Base-by-base conservation (phyloP, 2,888 invertebrate species). In the Clusia tigrina region DNA sequence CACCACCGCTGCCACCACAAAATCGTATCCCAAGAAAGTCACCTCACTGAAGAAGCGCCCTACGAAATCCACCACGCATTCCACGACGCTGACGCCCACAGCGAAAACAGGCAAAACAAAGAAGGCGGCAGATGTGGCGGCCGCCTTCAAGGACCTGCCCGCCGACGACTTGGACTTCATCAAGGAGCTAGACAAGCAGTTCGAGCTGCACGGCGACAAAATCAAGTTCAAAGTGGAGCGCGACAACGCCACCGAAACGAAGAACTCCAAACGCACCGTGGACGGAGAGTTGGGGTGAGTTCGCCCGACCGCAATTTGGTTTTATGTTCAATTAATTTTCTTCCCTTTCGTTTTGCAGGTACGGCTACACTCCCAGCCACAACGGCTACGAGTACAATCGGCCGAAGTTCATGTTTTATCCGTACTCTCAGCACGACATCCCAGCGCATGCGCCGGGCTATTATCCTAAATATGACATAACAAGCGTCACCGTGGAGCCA, bases 241-340 rank as follows among this genome's bases (percentile, higher is more conserved):
- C 24, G 80, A 78, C 26, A 84, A 84, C 65, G 63, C 74, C 12
- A 82, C 81, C 15, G 38, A 15, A 6, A 53, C 69, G 20, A 79
- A 79, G 51, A 81, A 75, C 62, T 75, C 70, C 51, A 92, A 92
- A 75, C 85, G 92, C 69, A 92, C 92, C 0, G 89, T 92, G 15
- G 90, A 92, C 68, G 88, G 88, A 1, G 88, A 89, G 54, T 83
- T 92, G 12, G 92, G 92, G 62, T 92, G 90, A 32, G 12, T n/a
- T n/a, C n/a, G n/a, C n/a, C n/a, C n/a, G n/a, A 32, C 32, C n/a
- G 15, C 2, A 25, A 42, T 23, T 12, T 24, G 2, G 2, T 46
- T 48, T 20, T 48, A 10, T 46, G 2, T 46, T 23, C n/a, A 0
- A 6, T 17, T 48, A 25, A 23, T 54, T 56, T 38, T 51, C 15